Evolutionary conservation across 2,113 vertebrate genomes (phyloP).

Genomic region (Brachionichthys hirsutus): DNA sequence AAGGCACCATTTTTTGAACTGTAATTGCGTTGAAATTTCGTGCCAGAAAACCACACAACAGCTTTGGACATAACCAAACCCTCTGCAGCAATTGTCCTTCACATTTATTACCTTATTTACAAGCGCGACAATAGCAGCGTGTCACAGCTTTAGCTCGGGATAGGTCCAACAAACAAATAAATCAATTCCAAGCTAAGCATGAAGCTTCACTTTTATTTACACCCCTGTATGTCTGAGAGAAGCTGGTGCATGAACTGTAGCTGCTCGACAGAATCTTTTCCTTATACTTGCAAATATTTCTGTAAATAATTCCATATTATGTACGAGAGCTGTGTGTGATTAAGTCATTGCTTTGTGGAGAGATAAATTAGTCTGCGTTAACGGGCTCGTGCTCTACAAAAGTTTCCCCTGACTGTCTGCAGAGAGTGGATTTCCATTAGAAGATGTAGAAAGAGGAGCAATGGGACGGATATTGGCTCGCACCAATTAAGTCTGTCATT

Average conservation of each 20-base stretch:
- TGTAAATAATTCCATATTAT: background rate
- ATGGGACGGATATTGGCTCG: constrained; percentile 55
- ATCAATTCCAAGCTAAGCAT: background rate
- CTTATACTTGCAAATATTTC: background rate
- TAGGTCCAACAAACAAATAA: background rate
- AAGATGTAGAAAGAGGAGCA: constrained; percentile 54
- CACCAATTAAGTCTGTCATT: constrained; percentile 67
- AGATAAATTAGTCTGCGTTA: background rate
- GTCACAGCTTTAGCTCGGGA: background rate
- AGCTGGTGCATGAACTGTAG: no score
- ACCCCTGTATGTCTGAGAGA: no score
- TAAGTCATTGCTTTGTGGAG: background rate
- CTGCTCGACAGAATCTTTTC: background rate
- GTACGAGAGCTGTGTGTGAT: background rate
- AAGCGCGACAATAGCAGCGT: background rate
- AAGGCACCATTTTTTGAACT: constrained; percentile 8
- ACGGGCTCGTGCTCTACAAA: background rate
- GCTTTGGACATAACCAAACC: no score
- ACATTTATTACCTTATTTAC: background rate
- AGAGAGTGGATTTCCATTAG: constrained; percentile 64
- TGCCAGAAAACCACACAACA: no score
- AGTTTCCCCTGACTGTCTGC: constrained; percentile 34
- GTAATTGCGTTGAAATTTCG: background rate
- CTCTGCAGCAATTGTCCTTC: no score
- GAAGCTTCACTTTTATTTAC: no score